A percentile compares a stretch with the other conserved stretches of the same genome.
phyloP scores from a whole-genome alignment of 2,113 vertebrate species.

The Xenotilapia caudafasciata region DNA sequence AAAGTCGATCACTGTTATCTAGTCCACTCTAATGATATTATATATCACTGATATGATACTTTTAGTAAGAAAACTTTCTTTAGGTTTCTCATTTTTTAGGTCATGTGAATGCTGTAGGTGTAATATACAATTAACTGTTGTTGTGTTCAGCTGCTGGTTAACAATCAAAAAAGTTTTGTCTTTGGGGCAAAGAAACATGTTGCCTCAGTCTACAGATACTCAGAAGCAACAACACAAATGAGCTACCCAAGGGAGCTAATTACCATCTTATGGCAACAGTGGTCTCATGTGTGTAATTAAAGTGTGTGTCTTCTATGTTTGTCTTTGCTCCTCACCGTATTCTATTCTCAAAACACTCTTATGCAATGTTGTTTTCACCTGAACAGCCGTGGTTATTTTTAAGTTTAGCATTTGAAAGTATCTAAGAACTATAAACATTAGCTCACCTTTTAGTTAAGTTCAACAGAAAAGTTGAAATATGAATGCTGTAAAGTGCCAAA shows the following conservation, averaged over 20 bases:
- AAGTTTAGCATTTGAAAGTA: not conserved
- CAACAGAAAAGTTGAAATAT: not conserved
- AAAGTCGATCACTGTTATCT: not conserved
- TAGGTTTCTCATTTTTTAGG: not conserved
- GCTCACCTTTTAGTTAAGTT: not conserved
- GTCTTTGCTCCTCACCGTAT: not conserved
- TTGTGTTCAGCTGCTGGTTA: not conserved
- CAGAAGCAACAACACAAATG: not conserved
- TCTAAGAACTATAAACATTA: not conserved
- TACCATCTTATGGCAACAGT: not conserved
- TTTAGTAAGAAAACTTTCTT: not conserved
- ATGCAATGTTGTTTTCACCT: not conserved
- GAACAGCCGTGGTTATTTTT: not conserved
- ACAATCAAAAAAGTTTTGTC: not conserved
- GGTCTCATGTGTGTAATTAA: not conserved
- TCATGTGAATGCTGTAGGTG: not conserved
- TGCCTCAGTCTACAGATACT: not conserved
- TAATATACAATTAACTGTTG: not conserved
- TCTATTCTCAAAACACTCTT: not conserved
- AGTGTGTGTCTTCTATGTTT: not conserved
- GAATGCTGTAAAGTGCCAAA: not conserved
- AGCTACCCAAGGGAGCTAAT: not conserved
- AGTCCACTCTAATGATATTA: not conserved
- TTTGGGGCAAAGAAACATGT: not conserved
- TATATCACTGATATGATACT: not conserved